Base-by-base conservation (phyloP, 2,888 invertebrate genomes). In the Caenorhabditis sp. region DNA sequence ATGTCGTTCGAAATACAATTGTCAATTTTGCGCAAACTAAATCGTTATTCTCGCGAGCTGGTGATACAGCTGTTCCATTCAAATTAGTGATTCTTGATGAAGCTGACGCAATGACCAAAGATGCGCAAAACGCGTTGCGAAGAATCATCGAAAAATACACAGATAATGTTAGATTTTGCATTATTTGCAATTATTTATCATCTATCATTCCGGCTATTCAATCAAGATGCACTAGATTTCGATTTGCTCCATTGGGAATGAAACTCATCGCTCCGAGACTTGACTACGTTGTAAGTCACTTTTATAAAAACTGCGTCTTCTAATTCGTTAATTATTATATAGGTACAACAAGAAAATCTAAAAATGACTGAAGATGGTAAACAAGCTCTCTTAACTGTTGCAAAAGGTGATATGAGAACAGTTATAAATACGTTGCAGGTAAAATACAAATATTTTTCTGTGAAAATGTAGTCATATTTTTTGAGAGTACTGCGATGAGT, bases 91-190 rank as follows among this genome's bases (percentile, higher is more conserved):
- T 99, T 80, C 90, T 99, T 24, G 97, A 99, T 91, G 97, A 99
- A 91, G 97, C 97, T 0, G 97, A 99, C 91, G 95, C 97, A 0
- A 99, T 99, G 97, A 99, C 97, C 0, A 93, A 94, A 89, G 99
- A 99, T 91, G 99, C 99, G 0, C 99, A 99, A 88, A 99, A 97
- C 91, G 97, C 99, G 31, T 90, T 97, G 0, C 91, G 96, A 82
- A 92, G 91, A 95, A 95, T 99, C 83, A 97, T 99, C 87, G 99
- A 99, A 89, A 99, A 99, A 89, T 99, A 95, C 88, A 97, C 99
- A 14, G 96, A 97, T 81, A 99, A 97, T 89, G 95, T 96, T 2
- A 91, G 99, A 10, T 99, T 99, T 89, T 99, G 99, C 89, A 93
- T 99, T 70, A 99, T 99, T 86, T 97, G 97, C 90, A 99, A 99